These are phyloP conservation scores for Machaerirhynchus nigripectus DNA, from an alignment of 2,113 vertebrate species.

Conservation along the genomic window DNA sequence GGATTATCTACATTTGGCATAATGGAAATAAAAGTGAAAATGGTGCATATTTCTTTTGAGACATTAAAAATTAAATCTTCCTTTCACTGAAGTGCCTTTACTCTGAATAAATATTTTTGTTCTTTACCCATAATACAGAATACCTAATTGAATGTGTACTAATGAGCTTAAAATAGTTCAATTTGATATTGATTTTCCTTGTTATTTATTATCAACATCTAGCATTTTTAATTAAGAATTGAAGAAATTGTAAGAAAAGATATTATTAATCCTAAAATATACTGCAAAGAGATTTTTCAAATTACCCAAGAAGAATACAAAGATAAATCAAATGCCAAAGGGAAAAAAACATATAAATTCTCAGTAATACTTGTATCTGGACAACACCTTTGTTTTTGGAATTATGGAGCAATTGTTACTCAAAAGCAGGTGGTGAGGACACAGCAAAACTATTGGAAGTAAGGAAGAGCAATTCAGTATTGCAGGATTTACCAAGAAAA, in stretches of 20 bases:
- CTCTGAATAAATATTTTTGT: neutral
- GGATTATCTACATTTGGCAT: neutral
- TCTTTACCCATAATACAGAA: neutral
- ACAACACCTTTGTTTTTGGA: neutral
- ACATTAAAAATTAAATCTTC: neutral
- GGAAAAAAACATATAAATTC: neutral
- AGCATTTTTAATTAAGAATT: constrained; percentile 13
- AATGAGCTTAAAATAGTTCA: neutral
- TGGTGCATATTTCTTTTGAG: neutral
- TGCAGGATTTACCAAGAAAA: neutral
- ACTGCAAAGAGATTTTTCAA: neutral
- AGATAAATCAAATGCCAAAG: neutral
- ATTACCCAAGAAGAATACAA: neutral
- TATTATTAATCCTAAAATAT: neutral
- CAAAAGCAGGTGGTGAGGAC: neutral
- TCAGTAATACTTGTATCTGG: neutral
- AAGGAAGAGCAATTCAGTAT: neutral
- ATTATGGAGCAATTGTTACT: neutral
- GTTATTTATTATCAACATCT: neutral
- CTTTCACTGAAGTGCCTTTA: neutral
- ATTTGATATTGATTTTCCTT: neutral
- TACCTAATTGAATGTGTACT: neutral
- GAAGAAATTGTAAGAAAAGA: neutral
- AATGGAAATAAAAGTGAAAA: neutral
- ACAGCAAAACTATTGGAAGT: neutral